Percentiles rank a stretch among this genome's conserved stretches.
Conservation (phyloP, 2,888 invertebrate genomes). For the Blastobasis lacticolella region DNA sequence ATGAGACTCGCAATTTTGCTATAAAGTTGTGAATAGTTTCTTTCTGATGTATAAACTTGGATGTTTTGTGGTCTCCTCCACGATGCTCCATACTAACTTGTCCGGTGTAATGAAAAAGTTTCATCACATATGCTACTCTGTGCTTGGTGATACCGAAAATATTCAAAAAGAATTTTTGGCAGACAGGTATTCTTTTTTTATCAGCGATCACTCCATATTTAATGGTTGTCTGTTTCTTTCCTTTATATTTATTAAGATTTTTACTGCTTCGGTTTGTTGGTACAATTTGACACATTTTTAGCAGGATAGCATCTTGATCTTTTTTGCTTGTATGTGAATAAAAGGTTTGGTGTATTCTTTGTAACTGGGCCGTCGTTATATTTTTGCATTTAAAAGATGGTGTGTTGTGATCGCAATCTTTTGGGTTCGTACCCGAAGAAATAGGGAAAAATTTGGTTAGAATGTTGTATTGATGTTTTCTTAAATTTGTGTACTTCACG, state of each 20-base stretch:
- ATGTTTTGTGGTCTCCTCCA: slow-evolving; percentile 3
- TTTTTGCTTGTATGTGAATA: slow-evolving; percentile 2
- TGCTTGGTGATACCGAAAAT: slow-evolving; percentile 10
- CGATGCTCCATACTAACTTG: neutral
- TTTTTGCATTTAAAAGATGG: neutral
- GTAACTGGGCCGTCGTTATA: neutral
- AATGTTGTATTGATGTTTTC: neutral
- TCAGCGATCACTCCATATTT: slow-evolving; percentile 4
- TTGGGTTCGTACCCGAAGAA: neutral
- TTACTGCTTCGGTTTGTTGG: neutral
- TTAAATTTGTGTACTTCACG: too few species aligned
- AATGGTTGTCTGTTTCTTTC: slow-evolving; percentile 5
- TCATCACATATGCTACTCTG: neutral
- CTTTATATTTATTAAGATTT: slow-evolving; percentile 1
- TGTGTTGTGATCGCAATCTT: neutral
- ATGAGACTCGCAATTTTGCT: neutral
- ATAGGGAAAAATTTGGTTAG: neutral
- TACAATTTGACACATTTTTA: slow-evolving; percentile 5
- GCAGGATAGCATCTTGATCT: slow-evolving; percentile 6
- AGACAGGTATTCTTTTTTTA: slow-evolving; percentile 3
- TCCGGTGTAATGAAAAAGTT: neutral
- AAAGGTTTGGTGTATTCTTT: slow-evolving; percentile 1
- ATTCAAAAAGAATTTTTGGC: slow-evolving; percentile 4
- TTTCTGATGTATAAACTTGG: neutral
- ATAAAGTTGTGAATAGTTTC: slow-evolving; percentile 3